Evolutionary conservation across 2,113 vertebrate genomes (phyloP).

Genomic region (Athene noctua): DNA sequence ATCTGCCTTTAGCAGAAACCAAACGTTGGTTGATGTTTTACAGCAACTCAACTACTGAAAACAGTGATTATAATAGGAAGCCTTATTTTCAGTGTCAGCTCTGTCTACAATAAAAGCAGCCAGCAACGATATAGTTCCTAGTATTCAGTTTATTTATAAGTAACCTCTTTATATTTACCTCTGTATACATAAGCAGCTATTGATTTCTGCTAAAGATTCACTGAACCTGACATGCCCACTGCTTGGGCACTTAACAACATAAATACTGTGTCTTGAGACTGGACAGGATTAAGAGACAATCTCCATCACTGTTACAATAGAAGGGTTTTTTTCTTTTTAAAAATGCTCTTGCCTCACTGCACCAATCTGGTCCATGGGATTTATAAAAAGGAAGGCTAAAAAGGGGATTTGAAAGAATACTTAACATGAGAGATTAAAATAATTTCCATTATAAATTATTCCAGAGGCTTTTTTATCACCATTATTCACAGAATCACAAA

Average conservation of each 20-base stretch:
- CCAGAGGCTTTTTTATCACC: neutral
- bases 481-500: neutral
- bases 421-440: neutral
- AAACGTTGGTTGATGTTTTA: neutral
- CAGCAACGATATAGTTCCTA: neutral
- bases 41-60: neutral
- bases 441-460: neutral
- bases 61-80: neutral
- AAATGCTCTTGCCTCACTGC: neutral
- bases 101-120: neutral
- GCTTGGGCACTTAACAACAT: neutral
- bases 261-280: neutral
- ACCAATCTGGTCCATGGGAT: neutral
- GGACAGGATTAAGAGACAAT: neutral
- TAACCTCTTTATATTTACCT: neutral
- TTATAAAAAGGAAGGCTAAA: neutral
- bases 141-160: neutral
- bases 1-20: neutral
- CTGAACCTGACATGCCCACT: neutral
- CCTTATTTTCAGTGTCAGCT: neutral
- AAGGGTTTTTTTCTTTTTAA: neutral
- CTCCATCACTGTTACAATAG: neutral
- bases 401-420: neutral
- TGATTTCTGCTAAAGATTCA: conserved; percentile 31
- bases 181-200: neutral